These are phyloP conservation scores for Eupsilia transversa DNA, from an alignment of 2,888 invertebrate genomes.

Conservation along the genomic window DNA sequence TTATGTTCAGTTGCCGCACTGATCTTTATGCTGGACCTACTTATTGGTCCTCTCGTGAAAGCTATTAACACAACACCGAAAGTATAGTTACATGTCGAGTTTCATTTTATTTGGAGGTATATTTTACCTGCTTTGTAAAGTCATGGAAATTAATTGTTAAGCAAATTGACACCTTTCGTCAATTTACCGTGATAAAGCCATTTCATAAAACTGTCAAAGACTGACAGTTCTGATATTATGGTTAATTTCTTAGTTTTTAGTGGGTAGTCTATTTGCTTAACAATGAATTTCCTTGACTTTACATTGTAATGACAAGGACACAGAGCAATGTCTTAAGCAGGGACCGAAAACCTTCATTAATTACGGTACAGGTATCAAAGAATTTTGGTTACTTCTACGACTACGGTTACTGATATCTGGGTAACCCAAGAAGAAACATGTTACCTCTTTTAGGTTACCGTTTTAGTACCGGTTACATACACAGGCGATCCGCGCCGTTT, in stretches of 20 bases:
- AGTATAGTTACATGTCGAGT: not conserved
- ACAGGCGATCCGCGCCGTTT: too few species aligned
- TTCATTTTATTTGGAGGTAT: not conserved
- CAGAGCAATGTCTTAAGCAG: slow-evolving; percentile 1
- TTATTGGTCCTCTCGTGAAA: slow-evolving; percentile 19
- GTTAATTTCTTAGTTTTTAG: not conserved
- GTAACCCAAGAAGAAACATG: too few species aligned
- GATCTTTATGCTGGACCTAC: slow-evolving; percentile 68
- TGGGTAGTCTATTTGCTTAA: too few species aligned
- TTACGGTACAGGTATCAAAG: too few species aligned
- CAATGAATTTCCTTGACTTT: not conserved
- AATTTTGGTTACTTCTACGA: too few species aligned
- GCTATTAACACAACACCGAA: not conserved
- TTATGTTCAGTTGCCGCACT: slow-evolving; percentile 70
- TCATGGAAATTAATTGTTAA: not conserved
- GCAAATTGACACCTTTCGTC: not conserved
- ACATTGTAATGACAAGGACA: not conserved
- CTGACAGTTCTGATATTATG: not conserved
- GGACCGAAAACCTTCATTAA: too few species aligned
- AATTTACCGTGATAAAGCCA: not conserved
- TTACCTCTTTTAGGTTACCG: too few species aligned
- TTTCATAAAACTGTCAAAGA: not conserved
- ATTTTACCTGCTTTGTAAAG: too few species aligned
- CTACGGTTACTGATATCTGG: too few species aligned
- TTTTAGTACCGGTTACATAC: too few species aligned